A percentile compares a stretch with the other conserved stretches of the same genome.
These are phyloP conservation scores for Melopsittacus undulatus DNA, from an alignment of 2,797 vertebrate species.

Conservation along the genomic window DNA sequence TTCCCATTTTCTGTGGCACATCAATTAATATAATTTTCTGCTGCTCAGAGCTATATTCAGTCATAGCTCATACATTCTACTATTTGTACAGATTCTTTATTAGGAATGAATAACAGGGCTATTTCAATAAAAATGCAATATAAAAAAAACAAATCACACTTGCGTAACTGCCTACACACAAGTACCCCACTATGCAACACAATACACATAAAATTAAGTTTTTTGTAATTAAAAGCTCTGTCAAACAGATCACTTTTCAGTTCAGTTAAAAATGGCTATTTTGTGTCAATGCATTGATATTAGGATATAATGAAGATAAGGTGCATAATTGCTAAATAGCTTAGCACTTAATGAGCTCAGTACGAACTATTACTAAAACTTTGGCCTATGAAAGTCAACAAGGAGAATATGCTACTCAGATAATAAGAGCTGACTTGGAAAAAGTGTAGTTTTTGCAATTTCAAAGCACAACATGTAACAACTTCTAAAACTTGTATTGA, in stretches of 20 bases:
- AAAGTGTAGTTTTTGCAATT: neutral
- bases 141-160: neutral
- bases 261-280: conserved; percentile 23
- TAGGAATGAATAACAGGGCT: neutral
- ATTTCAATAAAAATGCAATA: conserved; percentile 31
- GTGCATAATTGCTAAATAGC: neutral
- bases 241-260: neutral
- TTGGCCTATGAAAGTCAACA: neutral
- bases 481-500: neutral
- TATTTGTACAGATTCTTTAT: neutral
- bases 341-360: neutral
- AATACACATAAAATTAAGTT: neutral
- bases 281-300: conserved; percentile 17
- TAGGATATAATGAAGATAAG: conserved; percentile 1
- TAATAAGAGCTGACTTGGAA: neutral
- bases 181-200: neutral
- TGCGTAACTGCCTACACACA: neutral
- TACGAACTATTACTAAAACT: neutral
- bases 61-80: neutral
- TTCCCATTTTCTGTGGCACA: neutral
- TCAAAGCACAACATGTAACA: neutral
- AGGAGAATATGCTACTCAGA: neutral
- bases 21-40: neutral
- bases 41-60: neutral
- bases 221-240: conserved; percentile 27